A percentile compares a stretch with the other conserved stretches of the same genome.
Evolutionary conservation across 2,888 invertebrate genomes (phyloP).

Genomic region (Noctua comes): DNA sequence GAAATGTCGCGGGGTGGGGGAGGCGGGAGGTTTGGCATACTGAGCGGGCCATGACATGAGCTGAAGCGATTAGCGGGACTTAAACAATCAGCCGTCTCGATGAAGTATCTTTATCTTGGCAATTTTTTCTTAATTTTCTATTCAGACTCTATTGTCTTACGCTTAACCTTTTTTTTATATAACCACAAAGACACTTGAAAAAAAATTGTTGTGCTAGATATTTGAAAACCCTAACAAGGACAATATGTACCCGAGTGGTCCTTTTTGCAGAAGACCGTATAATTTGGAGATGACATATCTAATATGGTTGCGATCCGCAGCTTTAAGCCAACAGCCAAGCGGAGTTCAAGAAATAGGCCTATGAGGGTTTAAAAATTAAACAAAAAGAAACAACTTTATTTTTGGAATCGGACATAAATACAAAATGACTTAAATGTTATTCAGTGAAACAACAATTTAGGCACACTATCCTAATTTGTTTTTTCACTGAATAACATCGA

Average conservation of each 20-base stretch:
- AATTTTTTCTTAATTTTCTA: not conserved
- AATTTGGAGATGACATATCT: not conserved
- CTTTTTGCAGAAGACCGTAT: fast-evolving
- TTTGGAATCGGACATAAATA: no score
- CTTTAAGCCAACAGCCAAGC: not conserved
- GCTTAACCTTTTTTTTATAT: not conserved
- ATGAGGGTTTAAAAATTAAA: not conserved
- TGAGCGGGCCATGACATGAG: slow-evolving; percentile 43
- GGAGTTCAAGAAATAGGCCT: not conserved
- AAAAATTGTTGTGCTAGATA: not conserved
- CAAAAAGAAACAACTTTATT: not conserved
- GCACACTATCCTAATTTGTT: no score
- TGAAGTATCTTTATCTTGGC: not conserved
- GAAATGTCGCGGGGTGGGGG: slow-evolving; percentile 81
- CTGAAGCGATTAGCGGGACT: slow-evolving; percentile 26
- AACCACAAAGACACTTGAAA: not conserved
- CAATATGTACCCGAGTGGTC: not conserved
- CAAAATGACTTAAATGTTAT: no score
- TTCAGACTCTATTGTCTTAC: not conserved
- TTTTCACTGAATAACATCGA: no score
- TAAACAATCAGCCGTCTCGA: not conserved
- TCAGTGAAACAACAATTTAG: no score
- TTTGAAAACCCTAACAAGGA: not conserved
- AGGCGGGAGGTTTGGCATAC: slow-evolving; percentile 63
- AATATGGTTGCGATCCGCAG: not conserved